These are phyloP conservation scores for Cliona cf. orientalis DNA, from an alignment of 37 sponge, comb jelly and placozoan species.

Conservation along the genomic window DNA sequence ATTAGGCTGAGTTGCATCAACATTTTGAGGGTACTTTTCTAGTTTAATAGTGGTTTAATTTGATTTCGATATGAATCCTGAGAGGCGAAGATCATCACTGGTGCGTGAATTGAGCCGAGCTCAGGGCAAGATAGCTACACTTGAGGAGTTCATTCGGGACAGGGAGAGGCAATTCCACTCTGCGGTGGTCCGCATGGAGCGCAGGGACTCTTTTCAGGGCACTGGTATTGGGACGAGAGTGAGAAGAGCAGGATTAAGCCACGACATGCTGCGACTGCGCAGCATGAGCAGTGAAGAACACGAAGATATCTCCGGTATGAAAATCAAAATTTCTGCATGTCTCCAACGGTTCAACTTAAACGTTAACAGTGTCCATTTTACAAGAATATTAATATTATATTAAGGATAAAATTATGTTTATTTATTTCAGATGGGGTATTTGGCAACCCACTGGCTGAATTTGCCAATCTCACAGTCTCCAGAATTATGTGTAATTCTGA, in stretches of 20 bases:
- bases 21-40: too few relatives aligned
- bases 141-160: constrained; percentile 63
- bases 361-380: background rate
- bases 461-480: constrained; percentile 37
- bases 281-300: background rate
- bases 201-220: constrained; percentile 8
- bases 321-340: background rate
- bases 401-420: background rate
- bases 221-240: background rate
- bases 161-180: constrained; percentile 46
- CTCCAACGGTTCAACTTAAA: background rate
- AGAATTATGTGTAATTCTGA: background rate
- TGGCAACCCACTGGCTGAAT: constrained; percentile 38
- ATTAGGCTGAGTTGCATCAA: too few relatives aligned
- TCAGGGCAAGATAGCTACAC: constrained; percentile 46
- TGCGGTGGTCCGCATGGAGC: constrained; percentile 14
- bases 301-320: too few relatives aligned
- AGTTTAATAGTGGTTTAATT: too few relatives aligned
- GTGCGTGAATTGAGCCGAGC: constrained; percentile 40
- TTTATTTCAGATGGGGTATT: background rate
- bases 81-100: constrained; percentile 16
- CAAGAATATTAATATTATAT: background rate
- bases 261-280: background rate
- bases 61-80: constrained; percentile 13
- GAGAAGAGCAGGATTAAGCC: constrained; percentile 22